These are phyloP conservation scores for Nannobrachium achirus DNA, from an alignment of 2,113 vertebrate species.

Conservation along the genomic window DNA sequence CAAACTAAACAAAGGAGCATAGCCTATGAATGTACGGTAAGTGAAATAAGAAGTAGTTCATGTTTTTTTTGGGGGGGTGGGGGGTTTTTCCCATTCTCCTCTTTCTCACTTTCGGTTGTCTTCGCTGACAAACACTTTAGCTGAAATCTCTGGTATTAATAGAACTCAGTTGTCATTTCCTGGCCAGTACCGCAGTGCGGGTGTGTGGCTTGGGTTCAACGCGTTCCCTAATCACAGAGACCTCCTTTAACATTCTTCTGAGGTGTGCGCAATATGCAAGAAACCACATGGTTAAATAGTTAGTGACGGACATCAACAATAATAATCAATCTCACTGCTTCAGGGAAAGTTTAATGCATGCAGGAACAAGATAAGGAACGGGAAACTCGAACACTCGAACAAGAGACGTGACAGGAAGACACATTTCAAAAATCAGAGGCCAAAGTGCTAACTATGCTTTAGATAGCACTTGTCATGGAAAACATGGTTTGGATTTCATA, in stretches of 20 bases:
- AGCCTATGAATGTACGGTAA: too few species aligned
- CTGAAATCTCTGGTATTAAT: too few species aligned
- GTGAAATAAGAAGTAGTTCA: too few species aligned
- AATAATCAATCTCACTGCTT: not conserved
- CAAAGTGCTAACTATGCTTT: not conserved
- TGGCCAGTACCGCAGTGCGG: too few species aligned
- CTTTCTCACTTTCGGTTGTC: too few species aligned
- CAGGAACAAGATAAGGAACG: constrained; percentile 45
- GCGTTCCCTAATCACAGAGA: not conserved
- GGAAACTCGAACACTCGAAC: constrained; percentile 22
- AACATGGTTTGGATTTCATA: not conserved
- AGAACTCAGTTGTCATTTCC: too few species aligned
- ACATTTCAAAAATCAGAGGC: not conserved
- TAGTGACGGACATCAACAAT: not conserved
- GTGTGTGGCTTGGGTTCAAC: not conserved
- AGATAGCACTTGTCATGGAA: not conserved
- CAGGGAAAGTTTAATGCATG: not conserved
- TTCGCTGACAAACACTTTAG: too few species aligned
- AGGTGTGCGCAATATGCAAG: too few species aligned
- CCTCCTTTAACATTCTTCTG: not conserved
- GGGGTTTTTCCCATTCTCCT: too few species aligned
- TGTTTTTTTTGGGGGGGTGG: too few species aligned
- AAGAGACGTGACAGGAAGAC: constrained; percentile 19
- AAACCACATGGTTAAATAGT: not conserved
- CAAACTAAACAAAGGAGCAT: too few species aligned